Conservation (phyloP, 2,888 invertebrate species). For the Cecidostiba fungosa region DNA sequence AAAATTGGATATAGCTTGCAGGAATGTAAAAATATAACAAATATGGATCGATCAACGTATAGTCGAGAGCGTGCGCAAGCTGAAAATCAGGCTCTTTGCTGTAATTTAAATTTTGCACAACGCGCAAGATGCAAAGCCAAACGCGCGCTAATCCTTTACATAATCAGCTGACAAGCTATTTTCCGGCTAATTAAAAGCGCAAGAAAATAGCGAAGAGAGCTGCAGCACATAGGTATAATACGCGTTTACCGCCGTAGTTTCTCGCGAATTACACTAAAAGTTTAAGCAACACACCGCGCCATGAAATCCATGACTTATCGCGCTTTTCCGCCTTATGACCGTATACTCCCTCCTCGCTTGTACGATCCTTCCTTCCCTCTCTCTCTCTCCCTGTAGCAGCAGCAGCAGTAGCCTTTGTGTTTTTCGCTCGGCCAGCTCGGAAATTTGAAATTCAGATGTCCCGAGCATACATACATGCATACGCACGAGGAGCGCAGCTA, state of each 20-base stretch:
- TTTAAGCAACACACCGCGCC: neutral
- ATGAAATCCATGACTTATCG: constrained; percentile 29
- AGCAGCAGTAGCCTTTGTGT: constrained; percentile 1
- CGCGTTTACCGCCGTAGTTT: constrained; percentile 29
- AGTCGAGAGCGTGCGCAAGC: too few species aligned
- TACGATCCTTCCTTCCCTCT: neutral
- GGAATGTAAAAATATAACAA: too few species aligned
- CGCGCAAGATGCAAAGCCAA: too few species aligned
- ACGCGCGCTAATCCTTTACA: neutral
- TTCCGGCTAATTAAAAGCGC: constrained; percentile 15
- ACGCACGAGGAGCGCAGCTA: constrained; percentile 4
- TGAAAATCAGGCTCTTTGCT: too few species aligned
- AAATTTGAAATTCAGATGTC: constrained; percentile 60
- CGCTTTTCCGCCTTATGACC: constrained; percentile 35
- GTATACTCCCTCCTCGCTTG: neutral
- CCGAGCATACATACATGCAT: constrained; percentile 52
- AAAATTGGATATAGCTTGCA: too few species aligned
- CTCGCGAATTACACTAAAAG: constrained; percentile 24
- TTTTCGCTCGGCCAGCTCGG: constrained; percentile 25
- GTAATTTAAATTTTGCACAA: too few species aligned
- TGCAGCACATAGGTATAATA: constrained; percentile 4
- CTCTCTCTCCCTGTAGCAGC: neutral
- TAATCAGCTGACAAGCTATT: neutral
- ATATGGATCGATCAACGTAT: too few species aligned
- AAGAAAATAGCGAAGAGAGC: constrained; percentile 2